Base-by-base conservation (phyloP, 2,113 vertebrate species). In the Propithecus coquereli region DNA sequence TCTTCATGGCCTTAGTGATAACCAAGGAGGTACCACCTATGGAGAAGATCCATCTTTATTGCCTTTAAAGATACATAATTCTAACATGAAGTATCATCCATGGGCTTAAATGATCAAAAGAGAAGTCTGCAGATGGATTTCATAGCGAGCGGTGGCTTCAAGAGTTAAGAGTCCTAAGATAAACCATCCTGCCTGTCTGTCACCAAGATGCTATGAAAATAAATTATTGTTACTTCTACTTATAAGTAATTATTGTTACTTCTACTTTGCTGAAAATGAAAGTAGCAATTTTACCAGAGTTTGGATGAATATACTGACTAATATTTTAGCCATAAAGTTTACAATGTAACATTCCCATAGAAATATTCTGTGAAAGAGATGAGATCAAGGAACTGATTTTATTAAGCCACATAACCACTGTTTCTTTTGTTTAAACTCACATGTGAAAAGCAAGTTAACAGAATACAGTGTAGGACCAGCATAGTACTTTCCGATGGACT, bases 61-160 rank as follows among this genome's bases (percentile, higher is more conserved):
- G 73, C 68, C 82, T 96, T 94, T 96, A 86, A 97, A 80, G 40
- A 86, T 91, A 20, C 45, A 43, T 96, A 79, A 94, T 96, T 91
- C 79, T 87, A 80, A 89, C 74, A 54, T 89, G 89, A 96, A 94
- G 91, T 95, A 43, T 63, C 73, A 87, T 97, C 96, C 82, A 93
- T 61, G 94, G 91, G 83, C 45, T 95, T 96, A 93, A 89, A 45
- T 80, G 32, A 96, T 96, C 73, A 68, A 97, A 94, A 95, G 86
- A 73, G 50, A 79, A 80, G n/a, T 79, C 79, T 91, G 68, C 63
- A 90, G 93, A 94, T 93, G 43, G 14, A 20, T 79, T 96, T 95
- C 89, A 34, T 43, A 40, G 94, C 59, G 70, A 90, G n/a, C 70
- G 43, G 18, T 94, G 61, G 43, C 85, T 91, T 96, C 74, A 43